These are phyloP conservation scores for Araneus ventricosus DNA, from an alignment of 1,140 invertebrate species.

Conservation along the genomic window DNA sequence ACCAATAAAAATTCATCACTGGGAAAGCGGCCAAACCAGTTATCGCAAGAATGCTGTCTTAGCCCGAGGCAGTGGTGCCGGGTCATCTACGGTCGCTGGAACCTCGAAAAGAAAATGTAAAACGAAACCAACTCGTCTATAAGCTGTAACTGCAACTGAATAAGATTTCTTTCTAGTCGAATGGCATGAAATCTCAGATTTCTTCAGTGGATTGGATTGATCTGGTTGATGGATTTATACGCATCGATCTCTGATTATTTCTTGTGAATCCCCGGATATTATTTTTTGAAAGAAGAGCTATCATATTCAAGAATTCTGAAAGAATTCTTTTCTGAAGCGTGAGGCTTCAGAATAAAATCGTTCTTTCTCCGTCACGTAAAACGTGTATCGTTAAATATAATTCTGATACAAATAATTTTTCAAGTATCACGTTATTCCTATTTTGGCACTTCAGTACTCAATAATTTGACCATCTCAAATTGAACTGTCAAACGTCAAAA, in stretches of 20 bases:
- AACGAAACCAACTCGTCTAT: slow-evolving; percentile 41
- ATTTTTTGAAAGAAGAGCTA: not conserved
- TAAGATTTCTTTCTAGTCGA: not conserved
- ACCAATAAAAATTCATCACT: slow-evolving; percentile 54
- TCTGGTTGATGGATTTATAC: not conserved
- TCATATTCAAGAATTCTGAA: not conserved
- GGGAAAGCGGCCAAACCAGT: slow-evolving; percentile 74
- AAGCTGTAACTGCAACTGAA: slow-evolving; percentile 39
- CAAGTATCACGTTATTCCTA: not conserved
- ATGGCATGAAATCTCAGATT: slow-evolving; percentile 4
- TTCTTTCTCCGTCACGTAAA: not conserved
- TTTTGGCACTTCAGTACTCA: no score
- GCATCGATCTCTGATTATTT: slow-evolving; percentile 17
- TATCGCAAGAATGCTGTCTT: slow-evolving; percentile 58
- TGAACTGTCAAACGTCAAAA: no score
- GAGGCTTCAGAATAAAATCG: not conserved
- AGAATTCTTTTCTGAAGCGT: not conserved
- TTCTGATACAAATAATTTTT: not conserved
- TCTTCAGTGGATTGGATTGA: not conserved
- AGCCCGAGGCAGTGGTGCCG: not conserved
- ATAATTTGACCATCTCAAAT: no score
- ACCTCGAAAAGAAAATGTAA: slow-evolving; percentile 46
- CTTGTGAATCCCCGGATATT: not conserved
- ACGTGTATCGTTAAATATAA: not conserved
- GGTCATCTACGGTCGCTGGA: slow-evolving; percentile 67